These are phyloP conservation scores for Caranx ignobilis DNA, from an alignment of 2,113 vertebrate genomes.

Conservation along the genomic window DNA sequence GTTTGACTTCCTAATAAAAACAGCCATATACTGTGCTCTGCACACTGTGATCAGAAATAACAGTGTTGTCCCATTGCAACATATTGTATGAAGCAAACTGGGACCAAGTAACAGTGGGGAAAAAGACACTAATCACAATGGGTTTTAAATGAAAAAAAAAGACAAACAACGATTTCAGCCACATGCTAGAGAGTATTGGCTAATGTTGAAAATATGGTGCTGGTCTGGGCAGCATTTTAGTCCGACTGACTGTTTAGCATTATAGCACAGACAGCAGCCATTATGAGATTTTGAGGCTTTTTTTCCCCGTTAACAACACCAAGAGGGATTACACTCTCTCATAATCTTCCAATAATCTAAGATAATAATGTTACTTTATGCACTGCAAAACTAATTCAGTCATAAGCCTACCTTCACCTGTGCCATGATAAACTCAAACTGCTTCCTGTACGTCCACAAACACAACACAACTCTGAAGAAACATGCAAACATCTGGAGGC, in stretches of 20 bases:
- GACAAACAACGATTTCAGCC: background rate
- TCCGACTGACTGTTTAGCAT: background rate
- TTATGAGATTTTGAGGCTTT: slow-evolving; percentile 11
- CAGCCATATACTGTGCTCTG: background rate
- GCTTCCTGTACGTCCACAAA: slow-evolving; percentile 23
- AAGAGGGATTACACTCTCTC: slow-evolving; percentile 1
- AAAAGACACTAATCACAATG: background rate
- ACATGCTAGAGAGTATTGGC: background rate
- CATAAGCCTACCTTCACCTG: background rate
- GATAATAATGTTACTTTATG: slow-evolving; percentile 8
- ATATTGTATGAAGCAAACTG: background rate
- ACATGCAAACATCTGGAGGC: slow-evolving; percentile 58
- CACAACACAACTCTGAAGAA: slow-evolving; percentile 48
- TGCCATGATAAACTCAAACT: slow-evolving; percentile 19
- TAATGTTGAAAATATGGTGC: slow-evolving; percentile 5
- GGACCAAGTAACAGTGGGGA: background rate
- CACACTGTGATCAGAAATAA: background rate
- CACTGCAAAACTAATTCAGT: slow-evolving; percentile 29
- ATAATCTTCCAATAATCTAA: slow-evolving; percentile 19
- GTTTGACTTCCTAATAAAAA: background rate
- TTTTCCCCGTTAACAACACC: background rate
- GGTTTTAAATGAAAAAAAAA: background rate
- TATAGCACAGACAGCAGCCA: slow-evolving; percentile 8
- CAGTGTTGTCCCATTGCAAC: background rate
- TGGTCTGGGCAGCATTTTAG: background rate